These are phyloP conservation scores for Drosophila barbarae DNA, from an alignment of 2,888 invertebrate genomes.

Conservation along the genomic window DNA sequence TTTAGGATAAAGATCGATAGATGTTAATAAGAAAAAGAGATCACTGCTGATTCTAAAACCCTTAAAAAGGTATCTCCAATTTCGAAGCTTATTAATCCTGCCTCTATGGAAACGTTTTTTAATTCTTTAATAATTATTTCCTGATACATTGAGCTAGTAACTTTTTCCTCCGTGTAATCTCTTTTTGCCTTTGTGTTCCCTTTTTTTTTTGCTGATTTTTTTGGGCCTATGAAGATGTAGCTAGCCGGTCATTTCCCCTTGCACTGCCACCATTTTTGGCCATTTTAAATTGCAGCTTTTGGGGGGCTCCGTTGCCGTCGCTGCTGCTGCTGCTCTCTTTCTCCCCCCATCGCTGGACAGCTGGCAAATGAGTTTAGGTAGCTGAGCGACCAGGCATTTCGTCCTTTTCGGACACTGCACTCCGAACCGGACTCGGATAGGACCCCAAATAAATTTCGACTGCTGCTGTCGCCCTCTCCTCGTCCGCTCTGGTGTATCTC, in stretches of 20 bases:
- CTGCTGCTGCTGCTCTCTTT: background rate
- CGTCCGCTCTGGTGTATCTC: background rate
- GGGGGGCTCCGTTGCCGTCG: background rate
- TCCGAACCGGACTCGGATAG: slow-evolving; percentile 30
- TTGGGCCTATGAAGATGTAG: slow-evolving; percentile 38
- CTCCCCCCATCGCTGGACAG: slow-evolving; percentile 36
- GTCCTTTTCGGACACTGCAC: slow-evolving; percentile 46
- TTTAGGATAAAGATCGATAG: no score
- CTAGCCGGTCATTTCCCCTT: slow-evolving; percentile 9
- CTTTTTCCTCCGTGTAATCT: background rate
- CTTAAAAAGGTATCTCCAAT: background rate
- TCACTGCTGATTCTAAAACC: background rate
- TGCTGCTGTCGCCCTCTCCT: background rate
- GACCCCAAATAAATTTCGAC: slow-evolving; percentile 69
- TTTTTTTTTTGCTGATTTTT: slow-evolving; percentile 6
- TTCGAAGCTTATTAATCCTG: background rate
- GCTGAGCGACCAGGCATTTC: slow-evolving; percentile 34
- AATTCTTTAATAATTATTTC: background rate
- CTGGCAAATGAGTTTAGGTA: slow-evolving; percentile 60
- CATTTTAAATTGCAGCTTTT: slow-evolving; percentile 50
- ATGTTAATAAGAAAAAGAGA: background rate
- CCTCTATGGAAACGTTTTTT: background rate
- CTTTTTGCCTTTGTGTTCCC: background rate
- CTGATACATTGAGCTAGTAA: fast-evolving
- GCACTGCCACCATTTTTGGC: slow-evolving; percentile 19